Conservation (phyloP, 2,797 vertebrate genomes). For the Bryconaethiops microstoma region DNA sequence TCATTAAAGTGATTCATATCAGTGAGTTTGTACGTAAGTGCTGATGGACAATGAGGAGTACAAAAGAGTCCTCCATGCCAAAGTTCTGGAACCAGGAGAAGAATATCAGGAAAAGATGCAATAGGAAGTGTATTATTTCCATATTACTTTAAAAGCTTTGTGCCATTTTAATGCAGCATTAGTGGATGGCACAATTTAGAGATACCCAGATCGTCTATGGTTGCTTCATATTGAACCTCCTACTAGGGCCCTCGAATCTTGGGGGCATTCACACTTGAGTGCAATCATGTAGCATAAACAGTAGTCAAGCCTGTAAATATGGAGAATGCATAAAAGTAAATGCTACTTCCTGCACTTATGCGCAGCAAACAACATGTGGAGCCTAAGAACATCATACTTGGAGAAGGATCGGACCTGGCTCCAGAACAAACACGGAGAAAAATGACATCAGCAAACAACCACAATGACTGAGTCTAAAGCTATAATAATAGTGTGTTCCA, state of each 20-base stretch:
- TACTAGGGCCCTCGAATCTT: not conserved
- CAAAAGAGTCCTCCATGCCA: conserved; percentile 39
- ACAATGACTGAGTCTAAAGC: too few species aligned
- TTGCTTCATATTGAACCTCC: not conserved
- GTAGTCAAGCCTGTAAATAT: too few species aligned
- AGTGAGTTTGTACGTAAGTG: too few species aligned
- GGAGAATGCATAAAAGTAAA: too few species aligned
- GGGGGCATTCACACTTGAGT: not conserved
- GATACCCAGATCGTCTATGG: too few species aligned
- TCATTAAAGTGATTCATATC: conserved; percentile 12
- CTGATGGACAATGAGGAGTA: conserved; percentile 28
- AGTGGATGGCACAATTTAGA: not conserved
- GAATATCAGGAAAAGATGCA: not conserved
- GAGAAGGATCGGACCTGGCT: too few species aligned
- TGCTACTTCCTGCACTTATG: too few species aligned
- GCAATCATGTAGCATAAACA: not conserved
- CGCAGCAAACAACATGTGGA: too few species aligned
- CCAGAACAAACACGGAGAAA: too few species aligned
- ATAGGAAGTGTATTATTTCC: not conserved
- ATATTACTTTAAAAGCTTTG: not conserved
- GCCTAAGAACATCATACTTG: too few species aligned
- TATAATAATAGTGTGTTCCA: too few species aligned
- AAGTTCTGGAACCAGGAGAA: not conserved
- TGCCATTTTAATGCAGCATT: not conserved
- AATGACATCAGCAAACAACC: too few species aligned